These are phyloP conservation scores for Lutjanus erythropterus DNA, from an alignment of 2,113 vertebrate genomes.

Conservation along the genomic window DNA sequence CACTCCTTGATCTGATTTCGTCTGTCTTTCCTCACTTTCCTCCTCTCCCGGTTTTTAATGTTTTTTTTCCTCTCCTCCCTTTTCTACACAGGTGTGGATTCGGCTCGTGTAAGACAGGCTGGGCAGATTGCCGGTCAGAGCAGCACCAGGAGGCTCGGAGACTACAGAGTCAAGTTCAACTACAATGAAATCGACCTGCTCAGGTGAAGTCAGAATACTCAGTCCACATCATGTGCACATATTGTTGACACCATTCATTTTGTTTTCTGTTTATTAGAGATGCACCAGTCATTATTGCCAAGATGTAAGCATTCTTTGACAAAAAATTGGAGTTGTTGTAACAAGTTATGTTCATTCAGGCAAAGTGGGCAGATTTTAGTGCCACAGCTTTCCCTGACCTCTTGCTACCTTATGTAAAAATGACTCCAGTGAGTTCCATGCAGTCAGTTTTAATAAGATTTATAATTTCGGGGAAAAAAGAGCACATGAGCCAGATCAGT, in stretches of 20 bases:
- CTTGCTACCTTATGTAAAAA: too few species aligned
- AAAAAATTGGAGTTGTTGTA: too few species aligned
- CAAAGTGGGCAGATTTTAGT: too few species aligned
- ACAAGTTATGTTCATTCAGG: too few species aligned
- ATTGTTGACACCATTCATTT: neutral
- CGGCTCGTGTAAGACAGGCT: slow-evolving; percentile 91
- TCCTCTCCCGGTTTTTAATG: neutral
- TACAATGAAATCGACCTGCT: slow-evolving; percentile 95
- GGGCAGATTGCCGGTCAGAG: slow-evolving; percentile 92
- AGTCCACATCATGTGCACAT: neutral
- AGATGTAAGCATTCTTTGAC: too few species aligned
- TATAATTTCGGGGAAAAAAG: too few species aligned
- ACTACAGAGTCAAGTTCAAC: slow-evolving; percentile 95
- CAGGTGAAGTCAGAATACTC: slow-evolving; percentile 82
- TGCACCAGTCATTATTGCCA: too few species aligned
- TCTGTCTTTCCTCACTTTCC: neutral
- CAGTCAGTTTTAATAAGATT: too few species aligned
- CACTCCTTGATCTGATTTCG: neutral
- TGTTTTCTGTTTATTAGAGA: neutral
- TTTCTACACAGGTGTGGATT: slow-evolving; percentile 88
- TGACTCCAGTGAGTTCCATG: too few species aligned
- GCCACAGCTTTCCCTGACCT: too few species aligned
- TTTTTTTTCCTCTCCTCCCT: neutral
- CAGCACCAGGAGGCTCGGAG: slow-evolving; percentile 95
- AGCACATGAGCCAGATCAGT: too few species aligned